A percentile compares a stretch with the other conserved stretches of the same genome.
Evolutionary conservation across 2,888 invertebrate species (phyloP).

Genomic region (Germaria angustata): DNA sequence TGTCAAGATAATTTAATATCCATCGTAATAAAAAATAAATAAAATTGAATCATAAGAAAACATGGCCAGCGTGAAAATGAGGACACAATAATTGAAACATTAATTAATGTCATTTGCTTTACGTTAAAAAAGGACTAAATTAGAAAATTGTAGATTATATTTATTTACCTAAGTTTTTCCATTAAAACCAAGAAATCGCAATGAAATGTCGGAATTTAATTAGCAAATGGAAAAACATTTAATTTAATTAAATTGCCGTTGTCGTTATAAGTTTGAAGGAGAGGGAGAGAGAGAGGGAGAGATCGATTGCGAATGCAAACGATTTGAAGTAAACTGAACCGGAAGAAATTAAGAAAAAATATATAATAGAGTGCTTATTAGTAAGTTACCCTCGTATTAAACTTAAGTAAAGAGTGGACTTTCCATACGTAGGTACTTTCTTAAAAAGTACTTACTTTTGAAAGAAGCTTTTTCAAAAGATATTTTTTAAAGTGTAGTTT

Average conservation of each 20-base stretch:
- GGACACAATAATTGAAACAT: conserved; percentile 30
- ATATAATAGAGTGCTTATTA: no score
- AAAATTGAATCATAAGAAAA: conserved; percentile 13
- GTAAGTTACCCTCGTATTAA: no score
- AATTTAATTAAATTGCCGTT: no score
- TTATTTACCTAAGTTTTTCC: conserved; percentile 5
- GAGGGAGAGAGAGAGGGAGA: no score
- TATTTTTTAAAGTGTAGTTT: neutral
- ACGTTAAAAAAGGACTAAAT: conserved; percentile 15
- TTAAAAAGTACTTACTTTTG: neutral
- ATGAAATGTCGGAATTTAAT: neutral
- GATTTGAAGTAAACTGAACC: no score
- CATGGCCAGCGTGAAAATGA: conserved; percentile 23
- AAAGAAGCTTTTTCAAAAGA: neutral
- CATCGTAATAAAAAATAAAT: conserved; percentile 25
- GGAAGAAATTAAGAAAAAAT: no score
- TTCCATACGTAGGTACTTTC: neutral
- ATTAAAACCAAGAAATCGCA: neutral
- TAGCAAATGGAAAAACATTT: neutral
- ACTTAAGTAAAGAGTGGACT: no score
- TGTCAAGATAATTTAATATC: conserved; percentile 56
- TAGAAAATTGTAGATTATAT: neutral
- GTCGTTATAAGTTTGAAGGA: no score
- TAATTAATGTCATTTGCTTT: conserved; percentile 35
- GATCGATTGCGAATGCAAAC: no score